These are phyloP conservation scores for Sturnus vulgaris DNA, from an alignment of 2,113 vertebrate genomes.

Conservation along the genomic window DNA sequence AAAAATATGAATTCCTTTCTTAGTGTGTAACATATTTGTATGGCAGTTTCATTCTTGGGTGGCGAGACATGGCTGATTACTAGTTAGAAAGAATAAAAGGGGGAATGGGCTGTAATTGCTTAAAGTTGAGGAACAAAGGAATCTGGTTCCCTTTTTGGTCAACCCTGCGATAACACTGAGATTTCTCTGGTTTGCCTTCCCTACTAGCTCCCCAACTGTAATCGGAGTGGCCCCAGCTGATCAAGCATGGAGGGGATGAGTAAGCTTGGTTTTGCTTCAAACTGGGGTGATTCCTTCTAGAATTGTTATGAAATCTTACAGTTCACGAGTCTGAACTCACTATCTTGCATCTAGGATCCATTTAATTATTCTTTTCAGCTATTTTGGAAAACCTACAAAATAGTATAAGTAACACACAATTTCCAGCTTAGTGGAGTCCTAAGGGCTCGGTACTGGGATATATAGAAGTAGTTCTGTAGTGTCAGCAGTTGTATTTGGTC, in stretches of 20 bases:
- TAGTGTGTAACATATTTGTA: not conserved
- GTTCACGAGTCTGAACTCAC: not conserved
- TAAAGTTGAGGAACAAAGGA: not conserved
- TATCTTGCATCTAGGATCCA: not conserved
- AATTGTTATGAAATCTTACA: not conserved
- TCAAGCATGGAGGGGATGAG: not conserved
- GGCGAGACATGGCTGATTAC: not conserved
- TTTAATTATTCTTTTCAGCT: not conserved
- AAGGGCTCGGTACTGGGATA: not conserved
- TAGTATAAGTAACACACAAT: not conserved
- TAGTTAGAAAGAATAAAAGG: not conserved
- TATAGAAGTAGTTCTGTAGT: not conserved
- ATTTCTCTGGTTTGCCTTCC: not conserved
- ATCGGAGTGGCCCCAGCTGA: not conserved
- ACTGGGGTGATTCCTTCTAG: not conserved
- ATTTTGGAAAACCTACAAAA: not conserved
- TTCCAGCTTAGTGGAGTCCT: not conserved
- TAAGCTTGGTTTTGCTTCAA: not conserved
- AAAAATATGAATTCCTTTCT: constrained; percentile 7
- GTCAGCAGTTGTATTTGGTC: not conserved
- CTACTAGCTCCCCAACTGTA: not conserved
- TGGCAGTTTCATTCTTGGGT: not conserved
- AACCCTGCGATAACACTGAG: not conserved
- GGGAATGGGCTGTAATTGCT: not conserved
- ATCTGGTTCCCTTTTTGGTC: not conserved